Base-by-base conservation (phyloP, 2,888 invertebrate genomes). In the Sicus ferrugineus region DNA sequence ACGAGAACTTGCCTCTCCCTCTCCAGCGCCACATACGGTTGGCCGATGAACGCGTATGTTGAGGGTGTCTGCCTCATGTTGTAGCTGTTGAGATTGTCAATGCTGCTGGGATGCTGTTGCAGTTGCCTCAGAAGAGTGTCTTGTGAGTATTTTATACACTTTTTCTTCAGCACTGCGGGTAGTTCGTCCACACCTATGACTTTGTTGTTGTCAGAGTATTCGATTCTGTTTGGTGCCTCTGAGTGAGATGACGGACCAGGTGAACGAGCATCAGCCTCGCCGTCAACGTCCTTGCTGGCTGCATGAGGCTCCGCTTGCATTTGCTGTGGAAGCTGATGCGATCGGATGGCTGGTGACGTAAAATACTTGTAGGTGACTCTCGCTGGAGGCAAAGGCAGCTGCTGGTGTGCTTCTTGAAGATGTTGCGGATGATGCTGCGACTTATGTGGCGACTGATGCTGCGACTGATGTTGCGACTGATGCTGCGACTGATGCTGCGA, bases 371-470 rank as follows among this genome's bases (percentile, higher is more conserved):
- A 34, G 52, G 31, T 26, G 2, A 9, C 63, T 26, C 19, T 19
- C 11, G 48, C 46, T 19, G 48, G 69, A n/a, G 73, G 70, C 9
- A 72, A 71, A 4, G 73, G 62, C 5, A 73, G n/a, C 6, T 67
- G 66, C 31, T n/a, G 50, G 1, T 62, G 62, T n/a, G n/a, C n/a
- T n/a, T n/a, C n/a, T n/a, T n/a, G n/a, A n/a, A n/a, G n/a, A n/a
- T n/a, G n/a, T n/a, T n/a, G n/a, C n/a, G n/a, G n/a, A n/a, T n/a
- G n/a, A n/a, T n/a, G n/a, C n/a, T n/a, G n/a, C n/a, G n/a, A n/a
- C n/a, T n/a, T n/a, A n/a, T n/a, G n/a, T n/a, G n/a, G n/a, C n/a
- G n/a, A n/a, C n/a, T n/a, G n/a, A n/a, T n/a, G n/a, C n/a, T n/a
- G n/a, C n/a, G n/a, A n/a, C 19, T 26, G 38, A 0, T n/a, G 26